These are phyloP conservation scores for Microplitis mediator DNA, from an alignment of 1,140 invertebrate genomes.

Conservation along the genomic window DNA sequence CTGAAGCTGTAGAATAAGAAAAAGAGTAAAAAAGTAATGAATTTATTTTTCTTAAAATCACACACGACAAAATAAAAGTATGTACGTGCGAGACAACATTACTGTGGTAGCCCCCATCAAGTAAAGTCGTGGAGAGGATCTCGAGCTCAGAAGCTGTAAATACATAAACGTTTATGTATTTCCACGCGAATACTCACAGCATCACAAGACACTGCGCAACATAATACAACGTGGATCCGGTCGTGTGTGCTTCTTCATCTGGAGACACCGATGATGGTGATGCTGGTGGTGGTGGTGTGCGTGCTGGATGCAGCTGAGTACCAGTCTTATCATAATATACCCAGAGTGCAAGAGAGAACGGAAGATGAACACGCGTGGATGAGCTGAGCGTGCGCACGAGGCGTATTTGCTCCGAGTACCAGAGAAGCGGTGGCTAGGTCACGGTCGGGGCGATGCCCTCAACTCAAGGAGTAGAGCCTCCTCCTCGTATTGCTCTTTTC, in stretches of 20 bases:
- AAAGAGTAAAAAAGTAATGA: not conserved
- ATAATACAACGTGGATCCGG: not conserved
- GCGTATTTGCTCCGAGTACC: constrained; percentile 33
- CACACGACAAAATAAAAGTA: not conserved
- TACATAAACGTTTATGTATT: constrained; percentile 16
- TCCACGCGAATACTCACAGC: constrained; percentile 11
- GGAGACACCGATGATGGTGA: not conserved
- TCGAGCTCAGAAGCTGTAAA: constrained; percentile 5
- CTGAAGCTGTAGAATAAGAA: not conserved
- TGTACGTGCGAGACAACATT: constrained; percentile 33
- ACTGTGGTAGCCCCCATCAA: not conserved
- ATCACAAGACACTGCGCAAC: not conserved
- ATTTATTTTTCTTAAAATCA: constrained; percentile 4
- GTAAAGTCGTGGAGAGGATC: not conserved
- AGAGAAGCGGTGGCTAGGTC: constrained; percentile 54
- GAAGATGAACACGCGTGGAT: constrained; percentile 7
- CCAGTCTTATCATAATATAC: not conserved
- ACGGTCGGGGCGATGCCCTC: constrained; percentile 61
- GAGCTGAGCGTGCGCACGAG: constrained; percentile 24
- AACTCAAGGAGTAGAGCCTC: constrained; percentile 41
- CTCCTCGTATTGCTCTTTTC: constrained; percentile 24
- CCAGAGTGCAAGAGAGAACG: not conserved
- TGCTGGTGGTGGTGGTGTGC: not conserved
- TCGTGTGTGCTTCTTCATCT: not conserved
- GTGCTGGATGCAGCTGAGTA: not conserved